Evolutionary conservation across 2,797 vertebrate genomes (phyloP), one percentile per base, ranked within the genome.

Genomic region (Enteromius argenteus): DNA sequence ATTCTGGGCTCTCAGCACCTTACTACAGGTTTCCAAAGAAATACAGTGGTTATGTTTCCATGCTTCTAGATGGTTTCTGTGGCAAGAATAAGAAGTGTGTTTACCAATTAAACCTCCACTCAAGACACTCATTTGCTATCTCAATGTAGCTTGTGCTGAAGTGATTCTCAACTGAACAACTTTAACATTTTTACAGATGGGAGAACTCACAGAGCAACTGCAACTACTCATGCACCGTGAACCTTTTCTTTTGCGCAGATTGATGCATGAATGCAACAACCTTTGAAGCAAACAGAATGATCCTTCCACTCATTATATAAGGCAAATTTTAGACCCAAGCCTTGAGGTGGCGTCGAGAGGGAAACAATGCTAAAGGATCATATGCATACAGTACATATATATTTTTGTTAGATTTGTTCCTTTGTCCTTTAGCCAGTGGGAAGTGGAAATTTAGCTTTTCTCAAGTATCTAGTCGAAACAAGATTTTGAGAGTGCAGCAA

Each of bases 81-180:
- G 21, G 6, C 11, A 75, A 75, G 30, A n/a, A 23, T 58, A 74
- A 74, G 46, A 35, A 51, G 27, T 51, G 49, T 69, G 39, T 58
- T 75, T 56, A 75, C 51, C 13, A 58, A 23, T 1, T 37, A 10
- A 58, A 58, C 51, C 13, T n/a, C 32, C 19, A 75, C 73, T 75
- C 32, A 76, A 53, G 72, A 21, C 10, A 10, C 30, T 74, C 49
- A 39, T 76, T 19, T 76, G 32, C 32, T 58, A 4, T 76, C 32
- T 58, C 51, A 58, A 17, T 17, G 51, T 56, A 56, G 51, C 32
- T 56, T 56, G 19, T 39, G 32, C 51, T 58, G 73, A 76, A 76
- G 73, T 39, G 66, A 76, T 58, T 58, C 51, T 75, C 11, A 37
- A 13, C 73, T 75, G 51, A 56, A 75, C 51, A 58, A 21, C 21